These are phyloP conservation scores for Hyles euphorbiae DNA, from an alignment of 1,140 invertebrate genomes.

Conservation along the genomic window DNA sequence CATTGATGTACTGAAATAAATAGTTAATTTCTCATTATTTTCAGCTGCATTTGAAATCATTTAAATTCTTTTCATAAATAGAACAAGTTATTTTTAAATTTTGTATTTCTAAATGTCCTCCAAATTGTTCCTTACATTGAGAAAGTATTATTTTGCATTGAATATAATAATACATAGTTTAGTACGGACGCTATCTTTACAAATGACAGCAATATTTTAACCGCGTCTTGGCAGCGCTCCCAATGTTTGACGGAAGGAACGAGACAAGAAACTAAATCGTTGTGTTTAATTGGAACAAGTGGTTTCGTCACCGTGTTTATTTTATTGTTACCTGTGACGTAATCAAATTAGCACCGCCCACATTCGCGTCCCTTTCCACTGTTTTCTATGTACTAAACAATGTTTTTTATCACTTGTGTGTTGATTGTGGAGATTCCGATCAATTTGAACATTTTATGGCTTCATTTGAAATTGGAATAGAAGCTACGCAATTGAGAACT, in stretches of 20 bases:
- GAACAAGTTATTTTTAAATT: slow-evolving; percentile 15
- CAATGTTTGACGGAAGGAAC: slow-evolving; percentile 50
- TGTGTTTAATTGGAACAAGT: slow-evolving; percentile 38
- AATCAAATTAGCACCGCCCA: neutral
- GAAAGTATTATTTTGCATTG: slow-evolving; percentile 18
- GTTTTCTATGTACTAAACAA: too few relatives aligned
- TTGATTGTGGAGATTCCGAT: neutral
- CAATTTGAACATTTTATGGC: neutral
- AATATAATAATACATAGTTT: slow-evolving; percentile 15
- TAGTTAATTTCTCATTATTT: too few relatives aligned
- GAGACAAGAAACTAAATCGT: slow-evolving; percentile 34
- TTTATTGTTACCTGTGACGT: slow-evolving; percentile 10
- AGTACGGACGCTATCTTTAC: slow-evolving; percentile 21
- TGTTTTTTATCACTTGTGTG: too few relatives aligned
- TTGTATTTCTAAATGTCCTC: slow-evolving; percentile 20
- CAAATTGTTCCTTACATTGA: slow-evolving; percentile 21
- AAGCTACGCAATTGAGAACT: too few relatives aligned
- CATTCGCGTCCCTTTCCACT: too few relatives aligned
- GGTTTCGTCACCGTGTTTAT: slow-evolving; percentile 20
- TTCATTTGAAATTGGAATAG: too few relatives aligned
- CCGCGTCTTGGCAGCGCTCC: slow-evolving; percentile 37
- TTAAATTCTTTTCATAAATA: slow-evolving; percentile 13
- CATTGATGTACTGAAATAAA: too few relatives aligned
- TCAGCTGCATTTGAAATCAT: too few relatives aligned
- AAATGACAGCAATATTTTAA: slow-evolving; percentile 40